These are phyloP conservation scores for Tachuris rubrigastra DNA, from an alignment of 2,113 vertebrate genomes.

Conservation along the genomic window DNA sequence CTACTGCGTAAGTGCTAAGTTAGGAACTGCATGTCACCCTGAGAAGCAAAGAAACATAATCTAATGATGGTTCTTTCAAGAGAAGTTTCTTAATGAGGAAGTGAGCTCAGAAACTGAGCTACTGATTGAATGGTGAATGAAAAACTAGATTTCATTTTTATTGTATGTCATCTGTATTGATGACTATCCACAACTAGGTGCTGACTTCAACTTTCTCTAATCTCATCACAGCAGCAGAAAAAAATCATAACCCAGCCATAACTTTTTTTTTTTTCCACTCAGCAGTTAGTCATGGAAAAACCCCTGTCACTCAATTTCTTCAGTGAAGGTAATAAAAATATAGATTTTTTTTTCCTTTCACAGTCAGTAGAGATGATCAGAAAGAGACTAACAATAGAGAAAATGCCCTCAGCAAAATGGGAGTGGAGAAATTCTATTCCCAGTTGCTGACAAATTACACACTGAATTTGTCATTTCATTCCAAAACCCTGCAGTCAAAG, in stretches of 20 bases:
- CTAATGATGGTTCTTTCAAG: background rate
- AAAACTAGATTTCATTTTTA: background rate
- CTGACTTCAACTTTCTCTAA: background rate
- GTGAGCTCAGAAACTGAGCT: background rate
- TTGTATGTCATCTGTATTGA: background rate
- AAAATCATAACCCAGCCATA: background rate
- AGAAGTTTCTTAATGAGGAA: constrained; percentile 25
- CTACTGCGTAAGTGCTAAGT: background rate
- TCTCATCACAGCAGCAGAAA: background rate
- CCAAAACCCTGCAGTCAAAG: background rate
- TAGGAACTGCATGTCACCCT: background rate
- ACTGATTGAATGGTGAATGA: background rate
- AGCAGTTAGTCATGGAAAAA: background rate
- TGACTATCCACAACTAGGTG: background rate
- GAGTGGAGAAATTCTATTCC: background rate
- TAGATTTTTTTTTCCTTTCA: background rate
- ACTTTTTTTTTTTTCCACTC: background rate
- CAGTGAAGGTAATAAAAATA: background rate
- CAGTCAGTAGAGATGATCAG: background rate
- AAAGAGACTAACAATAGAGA: background rate
- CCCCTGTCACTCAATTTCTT: background rate
- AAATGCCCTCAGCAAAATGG: background rate
- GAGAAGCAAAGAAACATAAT: background rate
- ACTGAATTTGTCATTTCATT: background rate
- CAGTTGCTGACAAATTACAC: background rate